Evolutionary conservation across 1,140 invertebrate genomes (phyloP).

Genomic region (Panagrolaimus sp.): DNA sequence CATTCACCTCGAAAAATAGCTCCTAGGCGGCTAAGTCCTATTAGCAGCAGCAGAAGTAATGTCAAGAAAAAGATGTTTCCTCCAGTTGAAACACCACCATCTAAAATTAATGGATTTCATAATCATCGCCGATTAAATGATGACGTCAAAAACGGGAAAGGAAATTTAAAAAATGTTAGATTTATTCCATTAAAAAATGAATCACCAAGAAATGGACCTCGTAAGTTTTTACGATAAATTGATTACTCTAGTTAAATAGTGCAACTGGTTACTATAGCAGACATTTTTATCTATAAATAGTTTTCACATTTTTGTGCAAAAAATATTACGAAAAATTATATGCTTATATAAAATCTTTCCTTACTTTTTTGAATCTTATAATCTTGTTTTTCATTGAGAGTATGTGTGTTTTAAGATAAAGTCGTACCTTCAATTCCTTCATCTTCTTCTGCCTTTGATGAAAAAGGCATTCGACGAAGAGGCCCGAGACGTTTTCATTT

Average conservation of each 20-base stretch:
- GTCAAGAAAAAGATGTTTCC: too few species aligned
- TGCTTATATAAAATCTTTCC: too few species aligned
- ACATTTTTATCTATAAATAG: too few species aligned
- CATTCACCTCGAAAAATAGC: not conserved
- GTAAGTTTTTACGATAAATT: not conserved
- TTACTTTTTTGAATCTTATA: too few species aligned
- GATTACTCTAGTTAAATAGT: not conserved
- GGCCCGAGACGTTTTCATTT: not conserved
- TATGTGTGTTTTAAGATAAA: conserved; percentile 7
- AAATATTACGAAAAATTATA: too few species aligned
- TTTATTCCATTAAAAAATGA: not conserved
- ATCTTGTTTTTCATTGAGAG: not conserved
- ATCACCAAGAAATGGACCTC: not conserved
- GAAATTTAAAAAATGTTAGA: conserved; percentile 4
- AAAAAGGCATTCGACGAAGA: not conserved
- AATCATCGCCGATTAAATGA: too few species aligned
- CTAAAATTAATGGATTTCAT: too few species aligned
- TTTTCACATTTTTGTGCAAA: too few species aligned
- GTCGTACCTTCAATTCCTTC: conserved; percentile 3
- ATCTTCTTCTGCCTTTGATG: not conserved
- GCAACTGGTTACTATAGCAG: too few species aligned
- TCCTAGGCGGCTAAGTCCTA: not conserved
- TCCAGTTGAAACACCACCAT: too few species aligned
- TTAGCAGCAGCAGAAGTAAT: not conserved
- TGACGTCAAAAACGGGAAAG: not conserved